Evolutionary conservation across 2,113 vertebrate genomes (phyloP), one percentile per base, ranked within the genome.

Genomic region (Tupaia chinensis): DNA sequence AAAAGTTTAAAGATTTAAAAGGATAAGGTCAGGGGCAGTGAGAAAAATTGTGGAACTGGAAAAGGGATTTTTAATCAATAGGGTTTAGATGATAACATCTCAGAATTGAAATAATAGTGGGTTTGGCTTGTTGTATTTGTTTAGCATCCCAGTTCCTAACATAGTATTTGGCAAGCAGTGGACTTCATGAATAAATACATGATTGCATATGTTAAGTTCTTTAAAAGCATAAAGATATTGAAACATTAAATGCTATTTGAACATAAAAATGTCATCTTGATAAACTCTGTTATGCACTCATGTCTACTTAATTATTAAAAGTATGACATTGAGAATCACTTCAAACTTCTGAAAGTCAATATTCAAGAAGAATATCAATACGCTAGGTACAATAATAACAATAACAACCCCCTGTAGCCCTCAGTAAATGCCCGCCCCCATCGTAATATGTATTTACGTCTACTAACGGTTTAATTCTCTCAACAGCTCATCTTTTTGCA

Each of bases 191-290:
- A 93, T 95, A 95, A 97, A 92, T 89, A 79, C 29, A 61, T 54
- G 25, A 70, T 44, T 58, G 72, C 20, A 53, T 86, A 87, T 74
- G 87, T 34, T 90, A 95, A 92, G 95, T 94, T 90, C 69, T 91
- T 83, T 25, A 54, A 87, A 83, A 78, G 60, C 54, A 54, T 53
- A 61, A 85, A 92, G 66, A 65, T 77, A 92, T 88, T 95, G 85
- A 90, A 93, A 94, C 54, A 78, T 13, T 60, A 95, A 95, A 87
- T 95, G 92, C 53, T 92, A 65, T 81, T 90, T 96, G 90, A 54
- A 74, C 77, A 27, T 74, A 68, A 94, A 94, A 93, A 92, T 34
- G 32, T 83, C 74, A 79, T 89, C 77, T 95, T 44, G 32, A 65
- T 95, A 94, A 85, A 20, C 29, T 83, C 53, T 65, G 54, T n/a